These are phyloP conservation scores for Pycnonotus jocosus DNA, from an alignment of 2,113 vertebrate genomes.

Conservation along the genomic window DNA sequence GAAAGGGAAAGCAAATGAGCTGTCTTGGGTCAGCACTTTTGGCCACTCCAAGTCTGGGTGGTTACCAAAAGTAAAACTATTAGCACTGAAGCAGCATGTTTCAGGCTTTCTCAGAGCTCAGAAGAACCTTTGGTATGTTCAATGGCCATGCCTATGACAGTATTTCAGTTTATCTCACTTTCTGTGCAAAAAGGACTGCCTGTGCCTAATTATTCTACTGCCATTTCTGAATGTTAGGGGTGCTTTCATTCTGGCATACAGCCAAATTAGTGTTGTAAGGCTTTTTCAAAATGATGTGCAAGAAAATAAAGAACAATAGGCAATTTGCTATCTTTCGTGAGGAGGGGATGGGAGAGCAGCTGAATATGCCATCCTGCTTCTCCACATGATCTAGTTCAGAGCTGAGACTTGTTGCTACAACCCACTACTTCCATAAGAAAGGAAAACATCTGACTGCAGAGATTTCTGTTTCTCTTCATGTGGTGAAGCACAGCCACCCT, in stretches of 20 bases:
- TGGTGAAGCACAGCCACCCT: not conserved
- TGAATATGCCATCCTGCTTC: not conserved
- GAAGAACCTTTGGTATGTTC: not conserved
- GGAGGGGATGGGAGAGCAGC: not conserved
- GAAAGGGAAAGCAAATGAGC: not conserved
- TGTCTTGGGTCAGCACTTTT: not conserved
- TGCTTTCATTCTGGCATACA: not conserved
- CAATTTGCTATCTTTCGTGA: not conserved
- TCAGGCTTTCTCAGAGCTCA: not conserved
- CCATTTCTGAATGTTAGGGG: not conserved
- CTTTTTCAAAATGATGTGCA: not conserved
- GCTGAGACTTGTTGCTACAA: not conserved
- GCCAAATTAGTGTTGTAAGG: not conserved
- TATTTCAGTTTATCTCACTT: not conserved
- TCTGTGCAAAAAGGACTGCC: not conserved
- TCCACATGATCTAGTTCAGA: not conserved
- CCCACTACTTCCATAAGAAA: not conserved
- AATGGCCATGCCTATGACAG: not conserved
- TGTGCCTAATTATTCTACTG: not conserved
- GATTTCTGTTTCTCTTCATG: not conserved
- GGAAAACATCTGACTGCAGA: not conserved
- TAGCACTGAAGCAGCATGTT: not conserved
- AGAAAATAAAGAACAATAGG: not conserved
- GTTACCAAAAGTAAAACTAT: not conserved
- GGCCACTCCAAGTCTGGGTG: not conserved